phyloP scores from a whole-genome alignment of 1,140 invertebrate species.

The Penaeus indicus region DNA sequence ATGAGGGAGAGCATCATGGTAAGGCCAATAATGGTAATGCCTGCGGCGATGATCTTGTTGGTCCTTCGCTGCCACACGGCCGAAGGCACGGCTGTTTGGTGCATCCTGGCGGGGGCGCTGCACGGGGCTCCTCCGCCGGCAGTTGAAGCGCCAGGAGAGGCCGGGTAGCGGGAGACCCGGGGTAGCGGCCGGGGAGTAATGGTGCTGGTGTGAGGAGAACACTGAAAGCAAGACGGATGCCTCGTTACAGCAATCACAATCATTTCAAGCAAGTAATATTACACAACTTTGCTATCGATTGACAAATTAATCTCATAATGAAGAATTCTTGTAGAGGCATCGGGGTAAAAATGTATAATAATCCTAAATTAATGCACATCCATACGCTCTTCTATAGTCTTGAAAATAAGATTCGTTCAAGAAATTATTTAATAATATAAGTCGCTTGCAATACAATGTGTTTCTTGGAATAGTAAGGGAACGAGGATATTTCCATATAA shows the following conservation, averaged over 20 bases:
- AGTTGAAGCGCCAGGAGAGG: background rate
- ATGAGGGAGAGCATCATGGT: constrained; percentile 61
- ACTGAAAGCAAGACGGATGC: background rate
- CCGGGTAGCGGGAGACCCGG: constrained; percentile 17
- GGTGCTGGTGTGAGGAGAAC: background rate
- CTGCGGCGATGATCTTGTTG: constrained; percentile 58
- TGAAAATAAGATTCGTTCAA: too few relatives aligned
- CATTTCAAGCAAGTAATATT: background rate
- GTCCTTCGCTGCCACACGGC: constrained; percentile 59
- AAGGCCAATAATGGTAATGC: constrained; percentile 59
- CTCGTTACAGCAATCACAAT: background rate
- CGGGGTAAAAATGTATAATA: too few relatives aligned
- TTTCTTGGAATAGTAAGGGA: too few relatives aligned
- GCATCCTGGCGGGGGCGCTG: constrained; percentile 29
- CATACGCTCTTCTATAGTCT: too few relatives aligned
- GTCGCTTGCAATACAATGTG: too few relatives aligned
- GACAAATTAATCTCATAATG: too few relatives aligned
- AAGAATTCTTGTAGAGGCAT: too few relatives aligned
- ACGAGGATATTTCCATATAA: too few relatives aligned
- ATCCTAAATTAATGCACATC: too few relatives aligned
- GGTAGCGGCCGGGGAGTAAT: constrained; percentile 10
- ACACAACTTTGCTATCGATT: too few relatives aligned
- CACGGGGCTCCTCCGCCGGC: background rate
- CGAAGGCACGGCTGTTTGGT: constrained; percentile 44
- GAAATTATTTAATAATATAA: too few relatives aligned